Base-by-base conservation (phyloP, 2,888 invertebrate species). In the Diloba caeruleocephala region DNA sequence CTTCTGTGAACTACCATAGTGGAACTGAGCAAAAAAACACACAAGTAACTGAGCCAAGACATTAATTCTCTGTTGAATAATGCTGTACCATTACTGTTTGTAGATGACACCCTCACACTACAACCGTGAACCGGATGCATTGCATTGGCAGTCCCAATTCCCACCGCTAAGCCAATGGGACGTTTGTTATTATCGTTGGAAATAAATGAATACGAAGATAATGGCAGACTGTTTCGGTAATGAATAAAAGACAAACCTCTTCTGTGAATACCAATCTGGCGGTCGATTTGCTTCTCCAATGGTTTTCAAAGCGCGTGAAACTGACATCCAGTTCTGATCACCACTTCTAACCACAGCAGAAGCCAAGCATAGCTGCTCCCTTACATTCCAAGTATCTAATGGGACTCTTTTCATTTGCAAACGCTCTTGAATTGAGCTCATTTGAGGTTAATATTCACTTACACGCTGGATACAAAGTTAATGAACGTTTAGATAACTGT, bases 281-380 rank as follows among this genome's bases (percentile, higher is more conserved):
- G 96, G 97, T 51, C 97, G 92, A 70, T 96, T 96, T 33, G 96
- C 93, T 71, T 97, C 97, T 9, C 96, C 96, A 67, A 96, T 96
- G 9, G 96, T 95, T 90, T 97, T 97, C 7, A 98, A 86, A 0
- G 96, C 95, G 28, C 97, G 92, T 37, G 97, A 97, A 1, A 98
- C 98, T 0, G 97, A 96, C 94, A 97, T 96, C 98, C 98, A 98
- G 87, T 98, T 97, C 84, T 98, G 98, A 83, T 98, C 98, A 0
- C 98, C 98, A 76, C 96, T 97, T 78, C 97, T 94, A 29, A 96
- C 91, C 7, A 98, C 97, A 1, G 98, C 97, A 0, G 98, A 97
- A 0, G 98, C 98, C 33, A 98, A 87, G 73, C 97, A 97, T 64
- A 98, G 84, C 82, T 97, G 96, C 74, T 99, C 98, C 4, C 96